A percentile compares a stretch with the other conserved stretches of the same genome.
phyloP scores from a whole-genome alignment of 2,888 invertebrate species.

The Latrodectus hesperus region DNA sequence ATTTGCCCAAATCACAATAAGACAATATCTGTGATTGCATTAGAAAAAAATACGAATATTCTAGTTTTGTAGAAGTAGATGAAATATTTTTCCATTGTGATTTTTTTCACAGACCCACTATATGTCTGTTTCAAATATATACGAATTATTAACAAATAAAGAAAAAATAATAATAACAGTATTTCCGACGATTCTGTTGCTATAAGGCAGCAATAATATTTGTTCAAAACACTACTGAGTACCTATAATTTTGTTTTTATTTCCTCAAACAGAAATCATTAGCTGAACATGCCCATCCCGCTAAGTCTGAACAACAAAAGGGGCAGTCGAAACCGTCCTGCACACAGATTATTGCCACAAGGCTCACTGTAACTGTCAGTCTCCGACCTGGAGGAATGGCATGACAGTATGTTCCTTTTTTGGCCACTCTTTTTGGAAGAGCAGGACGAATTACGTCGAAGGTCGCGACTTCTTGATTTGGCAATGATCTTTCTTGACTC shows the following conservation, averaged over 20 bases:
- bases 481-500: conserved; percentile 46
- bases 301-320: conserved; percentile 18
- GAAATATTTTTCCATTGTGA: too few relatives aligned
- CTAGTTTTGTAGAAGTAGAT: too few relatives aligned
- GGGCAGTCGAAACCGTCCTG: conserved; percentile 1
- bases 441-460: conserved; percentile 53
- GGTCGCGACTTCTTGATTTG: conserved; percentile 49
- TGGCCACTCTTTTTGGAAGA: conserved; percentile 4
- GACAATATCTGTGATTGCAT: too few relatives aligned
- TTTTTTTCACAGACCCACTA: too few relatives aligned
- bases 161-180: too few relatives aligned
- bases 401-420: conserved; percentile 14
- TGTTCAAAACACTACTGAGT: conserved; percentile 58
- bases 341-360: conserved; percentile 10
- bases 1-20: too few relatives aligned
- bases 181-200: background rate
- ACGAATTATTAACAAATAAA: too few relatives aligned
- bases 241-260: conserved; percentile 16
- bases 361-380: conserved; percentile 33
- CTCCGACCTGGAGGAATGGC: conserved; percentile 5
- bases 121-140: too few relatives aligned
- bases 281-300: conserved; percentile 19
- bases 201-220: conserved; percentile 40
- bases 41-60: too few relatives aligned
- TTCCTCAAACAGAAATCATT: conserved; percentile 27